Conservation (phyloP, 1,140 invertebrate species). For the Diorhabda sublineata region DNA sequence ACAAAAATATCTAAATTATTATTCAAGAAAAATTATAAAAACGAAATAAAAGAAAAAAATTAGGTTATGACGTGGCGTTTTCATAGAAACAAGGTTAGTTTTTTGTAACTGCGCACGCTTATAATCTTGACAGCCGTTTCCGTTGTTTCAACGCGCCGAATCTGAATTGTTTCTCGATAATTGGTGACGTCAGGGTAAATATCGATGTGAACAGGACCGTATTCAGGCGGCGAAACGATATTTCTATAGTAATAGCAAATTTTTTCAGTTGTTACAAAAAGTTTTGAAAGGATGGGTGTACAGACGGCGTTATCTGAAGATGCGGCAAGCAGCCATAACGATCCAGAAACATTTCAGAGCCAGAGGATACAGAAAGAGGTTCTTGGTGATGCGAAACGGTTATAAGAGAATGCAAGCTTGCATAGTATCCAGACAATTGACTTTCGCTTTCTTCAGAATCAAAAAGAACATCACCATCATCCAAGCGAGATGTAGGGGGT, state of each 20-base stretch:
- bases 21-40: too few relatives aligned
- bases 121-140: too few relatives aligned
- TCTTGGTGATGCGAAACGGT: slow-evolving; percentile 67
- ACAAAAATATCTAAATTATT: too few relatives aligned
- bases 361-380: slow-evolving; percentile 65
- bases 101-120: too few relatives aligned
- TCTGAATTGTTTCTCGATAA: too few relatives aligned
- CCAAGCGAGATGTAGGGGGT: slow-evolving; percentile 72
- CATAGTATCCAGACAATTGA: slow-evolving; percentile 71
- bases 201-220: too few relatives aligned
- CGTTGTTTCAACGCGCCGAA: too few relatives aligned
- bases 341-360: slow-evolving; percentile 82
- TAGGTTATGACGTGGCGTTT: too few relatives aligned
- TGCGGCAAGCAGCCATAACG: slow-evolving; percentile 64
- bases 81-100: too few relatives aligned
- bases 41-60: too few relatives aligned
- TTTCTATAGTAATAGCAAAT: slow-evolving; percentile 31
- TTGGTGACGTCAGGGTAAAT: too few relatives aligned
- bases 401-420: slow-evolving; percentile 83
- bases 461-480: slow-evolving; percentile 63
- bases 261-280: slow-evolving; percentile 80
- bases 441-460: slow-evolving; percentile 67
- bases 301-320: slow-evolving; percentile 59
- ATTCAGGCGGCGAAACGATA: too few relatives aligned
- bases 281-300: slow-evolving; percentile 76